Conservation (phyloP, 2,888 invertebrate genomes). For the Synanthedon myopaeformis region DNA sequence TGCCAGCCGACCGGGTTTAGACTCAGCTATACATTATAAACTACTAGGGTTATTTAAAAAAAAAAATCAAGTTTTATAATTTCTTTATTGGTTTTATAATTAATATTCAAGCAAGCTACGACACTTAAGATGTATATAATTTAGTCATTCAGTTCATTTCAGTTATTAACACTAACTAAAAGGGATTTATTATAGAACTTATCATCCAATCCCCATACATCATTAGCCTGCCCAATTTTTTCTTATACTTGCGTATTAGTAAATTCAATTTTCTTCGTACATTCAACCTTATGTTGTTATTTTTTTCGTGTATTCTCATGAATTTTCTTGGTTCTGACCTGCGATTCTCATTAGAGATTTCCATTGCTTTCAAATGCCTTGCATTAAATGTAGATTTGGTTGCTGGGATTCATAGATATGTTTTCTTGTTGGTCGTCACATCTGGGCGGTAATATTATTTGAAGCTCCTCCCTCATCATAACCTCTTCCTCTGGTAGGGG, state of each 20-base stretch:
- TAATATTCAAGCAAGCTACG: too few relatives aligned
- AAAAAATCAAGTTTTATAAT: too few relatives aligned
- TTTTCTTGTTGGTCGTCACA: slow-evolving; percentile 33
- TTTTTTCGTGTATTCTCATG: neutral
- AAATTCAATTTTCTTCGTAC: slow-evolving; percentile 19
- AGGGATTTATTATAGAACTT: neutral
- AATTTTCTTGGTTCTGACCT: neutral
- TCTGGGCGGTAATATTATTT: slow-evolving; percentile 54
- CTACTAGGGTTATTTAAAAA: too few relatives aligned
- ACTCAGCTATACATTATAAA: too few relatives aligned
- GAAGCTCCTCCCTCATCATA: slow-evolving; percentile 47
- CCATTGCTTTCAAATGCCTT: neutral
- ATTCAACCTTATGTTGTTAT: slow-evolving; percentile 16
- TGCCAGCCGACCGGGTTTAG: too few relatives aligned
- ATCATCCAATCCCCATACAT: slow-evolving; percentile 20
- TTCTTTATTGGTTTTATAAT: too few relatives aligned
- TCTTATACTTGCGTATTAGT: slow-evolving; percentile 21
- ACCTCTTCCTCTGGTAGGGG: slow-evolving; percentile 46
- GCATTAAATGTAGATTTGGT: neutral
- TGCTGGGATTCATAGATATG: neutral
- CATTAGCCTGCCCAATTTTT: slow-evolving; percentile 21
- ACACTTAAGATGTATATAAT: too few relatives aligned
- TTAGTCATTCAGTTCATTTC: too few relatives aligned
- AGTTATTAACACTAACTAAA: neutral
- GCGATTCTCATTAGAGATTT: neutral